Evolutionary conservation across 2,113 vertebrate species (phyloP), one percentile per base, ranked within the genome.

Genomic region (Dipodomys spectabilis): DNA sequence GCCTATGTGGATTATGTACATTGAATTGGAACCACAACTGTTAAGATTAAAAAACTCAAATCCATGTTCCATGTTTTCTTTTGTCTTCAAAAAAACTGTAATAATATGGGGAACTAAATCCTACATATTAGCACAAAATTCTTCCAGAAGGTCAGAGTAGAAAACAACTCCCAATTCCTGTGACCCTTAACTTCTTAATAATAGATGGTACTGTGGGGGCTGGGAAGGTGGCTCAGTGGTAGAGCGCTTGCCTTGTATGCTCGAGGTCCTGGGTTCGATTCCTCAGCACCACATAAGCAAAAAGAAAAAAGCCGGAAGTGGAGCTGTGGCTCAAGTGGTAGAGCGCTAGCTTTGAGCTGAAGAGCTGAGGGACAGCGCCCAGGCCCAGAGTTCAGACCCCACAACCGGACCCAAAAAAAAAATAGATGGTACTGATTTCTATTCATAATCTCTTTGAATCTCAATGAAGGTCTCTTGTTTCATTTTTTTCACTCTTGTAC

Each of bases 31-130:
- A 35, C 25, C n/a, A 62, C 30, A 79, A 53, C 65, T 82, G 88
- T 92, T 13, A 68, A 74, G 3, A 62, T 75, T 57, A 69, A 92
- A 86, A 83, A 71, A 62, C 22, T 92, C 74, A 73, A 93, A 71
- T 82, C 13, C 6, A 81, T 35, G 6, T 72, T 75, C 30, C 77
- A 82, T 20, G 12, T 68, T n/a, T 84, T 65, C 65, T 8, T 72
- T 68, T 74, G 25, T 39, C 16, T 90, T 35, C 6, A 22, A 82
- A 68, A 82, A 45, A 25, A 44, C 0, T 77, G 8, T 57, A 39
- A 75, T 7, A n/a, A 80, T 20, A 15, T 60, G 12, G 10, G 19
- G 23, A 88, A 80, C 32, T 45, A 89, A 84, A 68, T 7, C 39
- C 49, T 80, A 77, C 11, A 28, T 44, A 22, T 22, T 39, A 81